Percentiles rank a stretch among this genome's conserved stretches.
These are phyloP conservation scores for Zhengitettix transpicula DNA, from an alignment of 2,888 invertebrate species.

Conservation along the genomic window DNA sequence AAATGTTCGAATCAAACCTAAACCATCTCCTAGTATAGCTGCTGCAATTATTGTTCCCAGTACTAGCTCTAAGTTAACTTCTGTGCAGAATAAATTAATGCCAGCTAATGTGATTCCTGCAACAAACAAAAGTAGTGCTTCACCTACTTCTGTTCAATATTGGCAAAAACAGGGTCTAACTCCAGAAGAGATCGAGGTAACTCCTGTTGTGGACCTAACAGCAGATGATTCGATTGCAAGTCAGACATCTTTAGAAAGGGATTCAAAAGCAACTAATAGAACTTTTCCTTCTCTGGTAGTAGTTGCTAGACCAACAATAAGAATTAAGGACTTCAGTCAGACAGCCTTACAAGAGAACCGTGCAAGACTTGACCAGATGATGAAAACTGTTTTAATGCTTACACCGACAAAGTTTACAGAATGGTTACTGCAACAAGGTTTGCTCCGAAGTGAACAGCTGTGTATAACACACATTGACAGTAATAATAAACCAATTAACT, in stretches of 20 bases:
- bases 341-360: conserved; percentile 24
- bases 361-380: conserved; percentile 30
- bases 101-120: no score
- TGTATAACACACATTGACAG: conserved; percentile 43
- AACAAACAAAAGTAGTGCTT: not conserved
- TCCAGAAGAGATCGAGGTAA: not conserved
- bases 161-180: no score
- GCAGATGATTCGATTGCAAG: conserved; percentile 22
- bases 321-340: conserved; percentile 40
- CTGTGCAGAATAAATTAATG: no score
- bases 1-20: no score
- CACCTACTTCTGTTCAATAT: not conserved
- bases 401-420: conserved; percentile 74
- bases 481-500: conserved; percentile 31
- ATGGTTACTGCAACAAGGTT: conserved; percentile 75
- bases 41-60: no score
- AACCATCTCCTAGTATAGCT: no score
- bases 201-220: not conserved
- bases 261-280: conserved; percentile 57
- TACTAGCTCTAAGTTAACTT: no score
- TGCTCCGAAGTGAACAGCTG: conserved; percentile 62
- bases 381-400: conserved; percentile 66
- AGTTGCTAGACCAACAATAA: conserved; percentile 61
- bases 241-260: conserved; percentile 49
- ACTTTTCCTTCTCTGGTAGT: conserved; percentile 78